Base-by-base conservation (phyloP, 1,140 invertebrate genomes). In the Dendroctonus valens region DNA sequence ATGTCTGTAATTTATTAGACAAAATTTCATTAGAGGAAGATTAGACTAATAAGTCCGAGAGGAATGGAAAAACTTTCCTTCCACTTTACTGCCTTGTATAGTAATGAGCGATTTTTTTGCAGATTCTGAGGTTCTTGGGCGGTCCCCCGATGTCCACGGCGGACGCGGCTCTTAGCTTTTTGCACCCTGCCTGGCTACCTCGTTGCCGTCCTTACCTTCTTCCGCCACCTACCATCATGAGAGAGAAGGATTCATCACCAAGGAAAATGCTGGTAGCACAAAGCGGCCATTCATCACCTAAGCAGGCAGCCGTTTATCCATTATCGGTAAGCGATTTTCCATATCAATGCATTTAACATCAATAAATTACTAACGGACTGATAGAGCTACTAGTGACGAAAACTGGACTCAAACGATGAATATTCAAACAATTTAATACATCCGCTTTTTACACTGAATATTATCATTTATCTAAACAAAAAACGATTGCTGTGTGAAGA, bases 191-290 rank as follows among this genome's bases (percentile, higher is more conserved):
- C 59, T 78, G 77, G 76, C 75, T 77, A 70, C 73, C 75, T 59
- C 73, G 76, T 63, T 78, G 77, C 73, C 75, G 75, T 69, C 73
- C 75, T 59, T 76, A 75, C 61, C 69, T 76, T 46, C 73, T 77
- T 40, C 73, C 74, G 49, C 69, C 72, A 53, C 71, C 75, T 7
- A 41, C 72, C 7, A 69, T 68, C 9, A 90, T 91, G 88, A 86
- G 89, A 79, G 89, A 91, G 80, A 91, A 91, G 79, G 88, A 91
- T 80, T 88, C 88, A 67, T 89, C 86, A 73, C 89, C 89, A 65
- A 82, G 88, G 75, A 90, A 90, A 80, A 89, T 90, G 88, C 78
- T 84, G 74, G 75, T 79, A 7, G 70, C 76, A 6, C 72, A 75
- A 48, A 80, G 82, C 40, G 83, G 83, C 48, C 83, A 85, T 77